Evolutionary conservation across 2,888 invertebrate genomes (phyloP).

Genomic region (Lasioglossum pauxillum): DNA sequence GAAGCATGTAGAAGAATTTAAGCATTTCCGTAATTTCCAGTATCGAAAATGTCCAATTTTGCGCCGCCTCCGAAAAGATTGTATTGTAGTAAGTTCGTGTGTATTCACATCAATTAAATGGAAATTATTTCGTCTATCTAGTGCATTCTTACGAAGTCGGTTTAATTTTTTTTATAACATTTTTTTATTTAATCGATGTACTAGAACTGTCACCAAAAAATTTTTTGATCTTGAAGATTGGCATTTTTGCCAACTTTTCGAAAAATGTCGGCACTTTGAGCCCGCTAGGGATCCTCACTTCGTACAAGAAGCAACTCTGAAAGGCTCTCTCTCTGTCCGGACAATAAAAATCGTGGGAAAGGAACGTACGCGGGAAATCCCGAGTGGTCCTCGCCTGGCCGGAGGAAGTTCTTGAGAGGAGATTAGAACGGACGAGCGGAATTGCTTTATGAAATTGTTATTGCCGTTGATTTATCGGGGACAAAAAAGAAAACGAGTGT

Average conservation of each 20-base stretch:
- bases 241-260: background rate
- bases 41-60: too few species aligned
- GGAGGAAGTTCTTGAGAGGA: slow-evolving; percentile 10
- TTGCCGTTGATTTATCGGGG: background rate
- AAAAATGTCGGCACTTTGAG: slow-evolving; percentile 5
- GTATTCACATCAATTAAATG: too few species aligned
- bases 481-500: background rate
- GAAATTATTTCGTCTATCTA: too few species aligned
- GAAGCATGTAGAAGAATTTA: too few species aligned
- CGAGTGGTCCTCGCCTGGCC: background rate
- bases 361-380: slow-evolving; percentile 1
- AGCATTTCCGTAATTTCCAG: too few species aligned
- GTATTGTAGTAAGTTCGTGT: too few species aligned
- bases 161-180: too few species aligned
- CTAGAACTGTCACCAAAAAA: background rate
- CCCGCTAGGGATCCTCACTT: slow-evolving; percentile 19
- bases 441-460: slow-evolving; percentile 30
- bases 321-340: slow-evolving; percentile 6
- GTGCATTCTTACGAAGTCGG: too few species aligned
- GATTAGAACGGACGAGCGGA: slow-evolving; percentile 19
- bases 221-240: background rate
- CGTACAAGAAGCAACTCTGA: slow-evolving; percentile 20
- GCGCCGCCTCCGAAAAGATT: too few species aligned
- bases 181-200: background rate
- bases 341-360: slow-evolving; percentile 41